These are phyloP conservation scores for Dioctria linearis DNA, from an alignment of 2,888 invertebrate genomes.

Conservation along the genomic window DNA sequence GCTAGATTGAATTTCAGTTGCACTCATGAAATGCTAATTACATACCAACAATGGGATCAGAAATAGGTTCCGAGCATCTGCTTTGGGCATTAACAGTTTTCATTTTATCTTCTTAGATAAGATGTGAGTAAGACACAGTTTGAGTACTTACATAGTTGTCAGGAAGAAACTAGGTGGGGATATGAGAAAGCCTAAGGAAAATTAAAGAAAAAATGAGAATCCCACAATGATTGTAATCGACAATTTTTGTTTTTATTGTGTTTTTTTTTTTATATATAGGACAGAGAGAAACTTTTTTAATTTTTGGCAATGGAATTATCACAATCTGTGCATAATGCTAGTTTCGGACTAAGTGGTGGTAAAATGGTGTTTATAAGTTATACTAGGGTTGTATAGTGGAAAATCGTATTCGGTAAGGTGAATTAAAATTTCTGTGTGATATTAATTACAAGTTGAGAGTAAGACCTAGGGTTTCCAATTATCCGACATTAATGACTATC, in stretches of 20 bases:
- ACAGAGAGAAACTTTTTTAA: background rate
- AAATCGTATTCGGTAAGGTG: too few relatives aligned
- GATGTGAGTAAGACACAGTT: background rate
- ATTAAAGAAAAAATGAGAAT: conserved; percentile 32
- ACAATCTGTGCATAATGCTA: too few relatives aligned
- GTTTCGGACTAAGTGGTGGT: too few relatives aligned
- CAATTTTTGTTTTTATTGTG: background rate
- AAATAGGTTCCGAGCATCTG: conserved; percentile 32
- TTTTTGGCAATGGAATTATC: too few relatives aligned
- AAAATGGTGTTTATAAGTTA: too few relatives aligned
- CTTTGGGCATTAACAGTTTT: conserved; percentile 13
- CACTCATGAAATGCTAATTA: conserved; percentile 53
- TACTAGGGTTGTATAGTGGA: too few relatives aligned
- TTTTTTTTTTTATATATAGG: background rate
- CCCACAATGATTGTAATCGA: conserved; percentile 37
- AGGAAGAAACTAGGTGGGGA: conserved; percentile 28
- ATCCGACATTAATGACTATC: too few relatives aligned
- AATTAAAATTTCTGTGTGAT: too few relatives aligned
- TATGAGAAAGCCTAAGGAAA: background rate
- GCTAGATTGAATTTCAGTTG: conserved; percentile 37
- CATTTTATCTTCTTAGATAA: conserved; percentile 21
- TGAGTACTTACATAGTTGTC: background rate
- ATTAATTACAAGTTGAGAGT: too few relatives aligned
- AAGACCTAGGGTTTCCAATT: too few relatives aligned
- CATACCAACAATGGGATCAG: conserved; percentile 37